Conservation (phyloP, 1,140 invertebrate genomes). For the Batillaria attramentaria region DNA sequence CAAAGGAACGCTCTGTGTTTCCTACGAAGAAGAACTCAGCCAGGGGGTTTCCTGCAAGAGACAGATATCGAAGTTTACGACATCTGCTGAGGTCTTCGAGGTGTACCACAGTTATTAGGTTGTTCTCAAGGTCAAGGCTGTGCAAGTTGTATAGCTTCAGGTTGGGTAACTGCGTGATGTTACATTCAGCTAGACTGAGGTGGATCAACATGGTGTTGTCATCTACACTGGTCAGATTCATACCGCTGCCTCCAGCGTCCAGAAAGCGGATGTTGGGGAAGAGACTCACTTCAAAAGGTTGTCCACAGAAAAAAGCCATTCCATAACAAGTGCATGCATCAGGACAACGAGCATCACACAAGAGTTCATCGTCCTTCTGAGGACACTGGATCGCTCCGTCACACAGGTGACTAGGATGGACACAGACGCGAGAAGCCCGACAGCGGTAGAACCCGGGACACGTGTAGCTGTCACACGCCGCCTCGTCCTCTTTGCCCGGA, state of each 20-base stretch:
- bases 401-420: constrained; percentile 24
- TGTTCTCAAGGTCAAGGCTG: constrained; percentile 24
- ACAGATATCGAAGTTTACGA: constrained; percentile 18
- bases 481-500: constrained; percentile 19
- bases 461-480: constrained; percentile 1
- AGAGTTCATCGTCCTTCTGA: constrained; percentile 30
- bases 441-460: constrained; percentile 22
- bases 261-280: constrained; percentile 24
- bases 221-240: background rate
- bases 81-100: constrained; percentile 9
- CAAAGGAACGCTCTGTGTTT: background rate
- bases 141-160: constrained; percentile 14
- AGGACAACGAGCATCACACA: constrained; percentile 29
- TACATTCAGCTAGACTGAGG: constrained; percentile 24
- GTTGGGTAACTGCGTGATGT: background rate
- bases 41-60: constrained; percentile 34
- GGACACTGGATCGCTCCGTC: constrained; percentile 37
- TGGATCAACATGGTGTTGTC: constrained; percentile 19
- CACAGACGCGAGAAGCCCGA: constrained; percentile 1
- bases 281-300: background rate
- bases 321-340: constrained; percentile 24
- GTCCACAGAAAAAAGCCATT: constrained; percentile 22
- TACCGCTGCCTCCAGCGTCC: background rate
- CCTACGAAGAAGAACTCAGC: background rate
- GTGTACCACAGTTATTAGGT: constrained; percentile 9